Percentiles rank a stretch among this genome's conserved stretches.
Evolutionary conservation across 2,797 vertebrate species (phyloP).

Genomic region (Parauchenoglanis punctatus): DNA sequence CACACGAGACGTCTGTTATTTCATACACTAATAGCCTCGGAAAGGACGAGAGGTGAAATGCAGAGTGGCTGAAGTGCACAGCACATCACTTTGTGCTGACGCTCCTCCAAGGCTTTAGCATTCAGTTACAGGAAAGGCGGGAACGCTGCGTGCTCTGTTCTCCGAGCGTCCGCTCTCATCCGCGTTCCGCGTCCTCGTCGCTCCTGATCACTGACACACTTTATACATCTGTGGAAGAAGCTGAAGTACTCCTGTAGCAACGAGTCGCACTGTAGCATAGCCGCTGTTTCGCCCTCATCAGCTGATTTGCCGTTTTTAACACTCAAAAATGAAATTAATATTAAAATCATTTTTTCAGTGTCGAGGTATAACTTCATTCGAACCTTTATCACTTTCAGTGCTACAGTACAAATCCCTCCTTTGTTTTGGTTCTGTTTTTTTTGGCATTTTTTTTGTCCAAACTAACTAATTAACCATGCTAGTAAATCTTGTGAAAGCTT

Average conservation of each 20-base stretch:
- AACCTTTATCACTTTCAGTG: background rate
- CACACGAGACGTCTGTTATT: slow-evolving; percentile 25
- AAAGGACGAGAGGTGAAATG: slow-evolving; percentile 23
- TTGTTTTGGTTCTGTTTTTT: too few relatives aligned
- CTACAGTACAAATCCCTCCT: too few relatives aligned
- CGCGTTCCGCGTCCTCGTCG: background rate
- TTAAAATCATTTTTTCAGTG: background rate
- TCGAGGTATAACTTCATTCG: background rate
- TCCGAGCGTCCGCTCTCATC: background rate
- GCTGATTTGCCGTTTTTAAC: background rate
- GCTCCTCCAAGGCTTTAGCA: background rate
- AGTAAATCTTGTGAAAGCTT: too few relatives aligned
- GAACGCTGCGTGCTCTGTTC: background rate
- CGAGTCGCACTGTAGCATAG: background rate
- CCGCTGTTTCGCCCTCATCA: background rate
- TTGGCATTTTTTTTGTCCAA: too few relatives aligned
- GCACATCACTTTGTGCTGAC: background rate
- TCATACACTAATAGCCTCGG: slow-evolving; percentile 32
- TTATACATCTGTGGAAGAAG: background rate
- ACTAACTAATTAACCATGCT: too few relatives aligned
- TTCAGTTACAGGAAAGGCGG: background rate
- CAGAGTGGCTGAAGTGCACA: background rate
- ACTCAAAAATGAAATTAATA: background rate
- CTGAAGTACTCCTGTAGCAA: background rate
- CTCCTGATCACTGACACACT: background rate